Conservation (phyloP, 1,140 invertebrate species). For the Hyphantria cunea region DNA sequence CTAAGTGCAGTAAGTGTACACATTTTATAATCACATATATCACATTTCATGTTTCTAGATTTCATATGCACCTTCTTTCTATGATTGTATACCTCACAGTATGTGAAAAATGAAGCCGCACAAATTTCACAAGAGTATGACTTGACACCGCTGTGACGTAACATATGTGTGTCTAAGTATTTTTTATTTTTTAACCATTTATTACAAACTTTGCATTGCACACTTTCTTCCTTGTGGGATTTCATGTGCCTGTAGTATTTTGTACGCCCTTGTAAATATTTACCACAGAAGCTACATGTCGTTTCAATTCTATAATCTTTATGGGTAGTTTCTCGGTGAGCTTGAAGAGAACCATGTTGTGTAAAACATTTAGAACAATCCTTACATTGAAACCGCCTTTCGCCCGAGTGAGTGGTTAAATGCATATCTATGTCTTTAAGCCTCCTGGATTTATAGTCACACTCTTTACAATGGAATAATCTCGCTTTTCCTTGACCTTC, state of each 20-base stretch:
- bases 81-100: constrained; percentile 60
- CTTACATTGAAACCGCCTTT: constrained; percentile 52
- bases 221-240: constrained; percentile 39
- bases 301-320: constrained; percentile 47
- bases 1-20: constrained; percentile 36
- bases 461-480: constrained; percentile 59
- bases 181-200: constrained; percentile 46
- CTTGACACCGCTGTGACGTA: constrained; percentile 54
- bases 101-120: constrained; percentile 54
- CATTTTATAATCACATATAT: constrained; percentile 53
- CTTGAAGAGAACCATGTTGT: constrained; percentile 50
- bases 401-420: constrained; percentile 53
- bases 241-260: constrained; percentile 53
- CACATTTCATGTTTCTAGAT: constrained; percentile 47
- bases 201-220: constrained; percentile 55
- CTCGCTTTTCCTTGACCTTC: constrained; percentile 56
- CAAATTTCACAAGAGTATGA: constrained; percentile 62
- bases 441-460: constrained; percentile 47
- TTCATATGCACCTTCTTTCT: constrained; percentile 52
- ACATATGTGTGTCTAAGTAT: constrained; percentile 48
- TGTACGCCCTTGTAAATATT: constrained; percentile 50
- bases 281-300: constrained; percentile 63
- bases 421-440: constrained; percentile 59
- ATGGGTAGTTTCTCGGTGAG: constrained; percentile 54
- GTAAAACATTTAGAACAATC: constrained; percentile 53